Base-by-base conservation (phyloP, 92 coral and sea anemone genomes). In the Porites rus region DNA sequence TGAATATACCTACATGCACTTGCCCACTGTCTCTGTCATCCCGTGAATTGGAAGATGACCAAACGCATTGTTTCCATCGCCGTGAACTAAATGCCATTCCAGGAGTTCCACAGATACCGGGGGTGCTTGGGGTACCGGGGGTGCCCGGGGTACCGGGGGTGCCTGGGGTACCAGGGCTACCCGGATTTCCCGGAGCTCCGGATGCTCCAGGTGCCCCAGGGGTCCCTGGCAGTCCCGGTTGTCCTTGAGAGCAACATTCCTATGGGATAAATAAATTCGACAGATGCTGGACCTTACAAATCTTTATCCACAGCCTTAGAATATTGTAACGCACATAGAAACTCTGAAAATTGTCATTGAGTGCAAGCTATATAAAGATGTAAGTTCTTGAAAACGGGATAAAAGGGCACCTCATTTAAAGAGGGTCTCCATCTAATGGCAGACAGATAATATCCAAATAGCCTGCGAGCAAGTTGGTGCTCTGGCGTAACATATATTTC, bases 1-100 rank as follows among this genome's bases (percentile, higher is more conserved):
- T 28, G 31, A 28, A 28, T 62, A 16, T 62, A 71, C 87, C 71
- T 62, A 83, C 87, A 62, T 83, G 87, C 7, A 83, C 22, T 28
- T 72, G 87, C 1, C 87, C 87, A 59, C 71, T 83, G 79, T 83
- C 87, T 46, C 76, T 73, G 87, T 72, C 51, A 61, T 78, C 76
- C 79, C 76, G 60, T 50, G 56, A 19, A 18, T 21, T 58, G 7
- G 73, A 51, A 62, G 22, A 62, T 62, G 66, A 18, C 87, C 87
- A 83, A 1, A 80, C 79, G 70, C 87, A 83, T 69, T 83, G 87
- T 72, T 83, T 73, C 87, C 87, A 83, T 21, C 79, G 60, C 14
- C 66, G 66, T 31, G 24, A 10, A n/a, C 13, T 28, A 4, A 24
- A 22, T 60, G 8, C 73, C 6, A 25, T 60, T 10, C 87, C 80